Base-by-base conservation (phyloP, 2,888 invertebrate genomes). In the Spodoptera littoralis region DNA sequence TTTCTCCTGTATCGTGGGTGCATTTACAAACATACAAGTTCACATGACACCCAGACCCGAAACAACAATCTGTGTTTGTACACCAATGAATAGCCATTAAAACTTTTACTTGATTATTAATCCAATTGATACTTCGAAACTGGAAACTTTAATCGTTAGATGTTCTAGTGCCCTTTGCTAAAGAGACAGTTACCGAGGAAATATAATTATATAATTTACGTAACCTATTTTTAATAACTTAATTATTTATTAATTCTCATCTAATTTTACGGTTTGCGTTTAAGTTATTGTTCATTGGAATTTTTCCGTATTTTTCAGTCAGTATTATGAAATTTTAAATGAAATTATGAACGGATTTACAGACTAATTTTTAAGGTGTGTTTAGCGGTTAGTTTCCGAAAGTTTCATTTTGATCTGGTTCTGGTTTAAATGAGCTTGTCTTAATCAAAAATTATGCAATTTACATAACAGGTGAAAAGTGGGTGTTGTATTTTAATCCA, bases 211-310 rank as follows among this genome's bases (percentile, higher is more conserved):
- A n/a, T n/a, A 30, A 27, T 59, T 74, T 68, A 68, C 60, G 61
- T 65, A 67, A 76, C n/a, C 24, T n/a, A 49, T 51, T 57, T 70
- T 65, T 0, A 2, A 65, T 18, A 70, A 67, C 70, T 48, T 36
- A 54, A 48, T 47, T 47, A 53, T 75, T 71, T 75, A 65, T 52
- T 68, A 68, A 68, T 62, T 62, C 55, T 72, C 59, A 36, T 36
- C 36, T 65, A 63, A 73, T 73, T 67, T 55, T 58, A 73, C 65
- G 73, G 69, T 60, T 51, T 65, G 66, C 65, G 63, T 65, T 72
- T 51, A 45, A 59, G 55, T 59, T 55, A 24, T 62, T 65, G n/a
- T 36, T n/a, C 3, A 27, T 5, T 27, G n/a, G 48, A 56, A 63
- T 55, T 68, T 65, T 67, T 49, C 65, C 48, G 52, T 44, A 36